These are phyloP conservation scores for Triplophysa dalaica DNA, from an alignment of 2,113 vertebrate genomes.

Conservation along the genomic window DNA sequence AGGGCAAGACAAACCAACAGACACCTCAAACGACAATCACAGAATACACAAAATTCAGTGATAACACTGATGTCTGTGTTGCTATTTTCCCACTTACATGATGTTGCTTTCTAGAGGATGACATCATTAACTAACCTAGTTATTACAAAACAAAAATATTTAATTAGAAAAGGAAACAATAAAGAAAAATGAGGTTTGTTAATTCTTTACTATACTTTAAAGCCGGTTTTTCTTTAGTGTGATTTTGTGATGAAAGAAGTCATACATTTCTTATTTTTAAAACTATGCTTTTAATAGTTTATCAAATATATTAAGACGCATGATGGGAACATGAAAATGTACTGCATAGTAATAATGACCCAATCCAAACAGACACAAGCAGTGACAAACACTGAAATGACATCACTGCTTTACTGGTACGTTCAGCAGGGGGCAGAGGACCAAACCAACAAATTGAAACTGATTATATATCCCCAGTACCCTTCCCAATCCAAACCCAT, in stretches of 20 bases:
- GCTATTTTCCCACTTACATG: too few species aligned
- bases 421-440: background rate
- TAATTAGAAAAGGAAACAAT: too few species aligned
- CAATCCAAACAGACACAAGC: background rate
- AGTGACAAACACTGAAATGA: background rate
- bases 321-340: background rate
- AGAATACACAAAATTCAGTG: too few species aligned
- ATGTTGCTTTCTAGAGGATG: background rate
- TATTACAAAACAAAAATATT: too few species aligned
- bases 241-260: too few species aligned
- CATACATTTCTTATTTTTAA: background rate
- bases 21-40: too few species aligned
- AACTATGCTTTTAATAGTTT: background rate
- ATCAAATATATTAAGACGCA: background rate
- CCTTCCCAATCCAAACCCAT: slow-evolving; percentile 47
- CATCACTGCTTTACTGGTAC: slow-evolving; percentile 4
- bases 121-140: background rate
- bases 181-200: too few species aligned
- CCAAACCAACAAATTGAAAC: slow-evolving; percentile 1
- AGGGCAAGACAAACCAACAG: too few species aligned
- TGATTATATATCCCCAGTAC: background rate
- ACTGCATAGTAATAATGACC: background rate
- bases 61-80: too few species aligned
- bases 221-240: too few species aligned
- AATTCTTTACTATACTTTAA: too few species aligned